Conservation (phyloP, 1,140 invertebrate species). For the Tetramorium simillimum region DNA sequence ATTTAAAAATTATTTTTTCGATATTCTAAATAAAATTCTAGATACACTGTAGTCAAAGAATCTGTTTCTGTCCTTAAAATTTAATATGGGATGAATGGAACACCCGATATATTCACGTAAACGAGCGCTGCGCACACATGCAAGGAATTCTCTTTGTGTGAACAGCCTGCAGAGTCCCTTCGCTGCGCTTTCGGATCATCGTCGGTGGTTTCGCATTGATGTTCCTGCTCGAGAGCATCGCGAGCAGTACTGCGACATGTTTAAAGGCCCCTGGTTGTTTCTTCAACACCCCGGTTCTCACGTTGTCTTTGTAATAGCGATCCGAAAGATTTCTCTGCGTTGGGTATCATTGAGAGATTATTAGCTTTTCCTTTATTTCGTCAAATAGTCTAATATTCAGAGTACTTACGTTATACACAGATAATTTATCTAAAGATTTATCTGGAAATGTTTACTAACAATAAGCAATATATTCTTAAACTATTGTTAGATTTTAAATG, state of each 20-base stretch:
- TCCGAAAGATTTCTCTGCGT: not conserved
- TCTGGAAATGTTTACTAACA: not conserved
- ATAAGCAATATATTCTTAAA: not conserved
- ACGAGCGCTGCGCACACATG: conserved; percentile 3
- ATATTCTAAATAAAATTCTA: not conserved
- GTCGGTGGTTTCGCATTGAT: conserved; percentile 58
- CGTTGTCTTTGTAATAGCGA: conserved; percentile 40
- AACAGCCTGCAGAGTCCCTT: conserved; percentile 37
- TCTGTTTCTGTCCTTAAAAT: not conserved
- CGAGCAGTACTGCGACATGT: conserved; percentile 30
- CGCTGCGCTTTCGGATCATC: conserved; percentile 46
- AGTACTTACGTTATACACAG: not conserved
- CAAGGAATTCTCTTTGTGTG: conserved; percentile 25
- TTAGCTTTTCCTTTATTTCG: not conserved
- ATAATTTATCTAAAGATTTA: not conserved
- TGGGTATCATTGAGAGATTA: not conserved
- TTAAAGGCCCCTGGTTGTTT: conserved; percentile 46
- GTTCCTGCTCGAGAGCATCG: conserved; percentile 34
- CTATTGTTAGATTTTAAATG: not conserved
- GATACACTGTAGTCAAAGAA: not conserved
- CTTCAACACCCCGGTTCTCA: conserved; percentile 38
- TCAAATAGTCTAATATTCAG: not conserved
- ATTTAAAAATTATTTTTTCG: not conserved
- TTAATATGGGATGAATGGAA: not conserved
- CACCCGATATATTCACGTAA: conserved; percentile 28